phyloP scores from a whole-genome alignment of 2,888 invertebrate genomes.

The Lepas anatifera region DNA sequence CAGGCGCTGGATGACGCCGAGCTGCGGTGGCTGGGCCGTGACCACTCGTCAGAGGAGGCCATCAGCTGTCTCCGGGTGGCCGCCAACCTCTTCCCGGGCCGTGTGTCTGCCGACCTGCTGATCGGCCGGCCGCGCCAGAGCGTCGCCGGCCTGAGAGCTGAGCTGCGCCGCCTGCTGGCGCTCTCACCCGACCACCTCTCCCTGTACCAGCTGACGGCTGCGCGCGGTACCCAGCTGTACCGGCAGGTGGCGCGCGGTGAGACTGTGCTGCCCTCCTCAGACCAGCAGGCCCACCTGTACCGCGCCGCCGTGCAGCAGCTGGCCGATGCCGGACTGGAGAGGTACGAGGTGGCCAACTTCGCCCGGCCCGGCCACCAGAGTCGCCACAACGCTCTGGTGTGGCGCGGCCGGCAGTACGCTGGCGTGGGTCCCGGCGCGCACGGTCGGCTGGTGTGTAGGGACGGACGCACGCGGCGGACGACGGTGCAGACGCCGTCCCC shows the following conservation, averaged over 20 bases:
- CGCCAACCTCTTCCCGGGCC: slow-evolving; percentile 28
- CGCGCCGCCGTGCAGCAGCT: background rate
- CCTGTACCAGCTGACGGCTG: slow-evolving; percentile 25
- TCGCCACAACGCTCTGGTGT: slow-evolving; percentile 24
- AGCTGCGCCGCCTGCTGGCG: slow-evolving; percentile 28
- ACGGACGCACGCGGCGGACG: background rate
- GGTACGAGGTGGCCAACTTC: slow-evolving; percentile 27
- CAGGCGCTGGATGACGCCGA: slow-evolving; percentile 25
- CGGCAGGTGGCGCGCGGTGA: slow-evolving; percentile 12
- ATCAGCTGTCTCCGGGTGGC: slow-evolving; percentile 27
- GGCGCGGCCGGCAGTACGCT: slow-evolving; percentile 25
- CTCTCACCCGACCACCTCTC: slow-evolving; percentile 22
- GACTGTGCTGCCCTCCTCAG: background rate
- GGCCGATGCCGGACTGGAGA: slow-evolving; percentile 7
- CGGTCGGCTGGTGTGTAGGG: slow-evolving; percentile 18
- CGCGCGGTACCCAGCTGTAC: slow-evolving; percentile 22
- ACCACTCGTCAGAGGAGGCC: slow-evolving; percentile 20
- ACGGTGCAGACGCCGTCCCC: background rate
- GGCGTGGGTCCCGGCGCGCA: slow-evolving; percentile 27
- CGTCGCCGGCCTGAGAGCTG: slow-evolving; percentile 28
- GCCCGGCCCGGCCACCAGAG: slow-evolving; percentile 19
- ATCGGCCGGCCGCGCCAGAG: slow-evolving; percentile 33
- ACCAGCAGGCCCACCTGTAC: background rate
- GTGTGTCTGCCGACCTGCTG: slow-evolving; percentile 32
- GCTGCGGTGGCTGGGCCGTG: slow-evolving; percentile 19